phyloP scores from a whole-genome alignment of 64 coral and sea anemone genomes.

The Montipora foliosa region DNA sequence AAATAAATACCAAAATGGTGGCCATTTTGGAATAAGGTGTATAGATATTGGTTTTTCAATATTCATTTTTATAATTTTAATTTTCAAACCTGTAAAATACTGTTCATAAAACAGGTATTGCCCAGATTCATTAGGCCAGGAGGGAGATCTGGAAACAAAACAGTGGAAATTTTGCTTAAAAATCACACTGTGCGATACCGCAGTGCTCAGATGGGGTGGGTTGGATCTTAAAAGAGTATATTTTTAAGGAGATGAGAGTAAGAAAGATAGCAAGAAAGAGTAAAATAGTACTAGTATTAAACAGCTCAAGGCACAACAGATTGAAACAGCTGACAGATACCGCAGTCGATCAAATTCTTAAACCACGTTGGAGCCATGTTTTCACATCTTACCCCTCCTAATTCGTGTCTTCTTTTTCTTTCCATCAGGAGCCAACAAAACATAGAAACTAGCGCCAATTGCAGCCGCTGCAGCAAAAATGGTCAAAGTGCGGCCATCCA shows the following conservation, averaged over 20 bases:
- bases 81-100: slow-evolving; percentile 87
- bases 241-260: no score
- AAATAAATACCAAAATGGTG: no score
- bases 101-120: slow-evolving; percentile 97
- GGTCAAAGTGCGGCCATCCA: slow-evolving; percentile 64
- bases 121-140: slow-evolving; percentile 90
- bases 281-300: no score
- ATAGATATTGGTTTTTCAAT: no score
- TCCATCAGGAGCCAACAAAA: slow-evolving; percentile 71
- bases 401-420: slow-evolving; percentile 36
- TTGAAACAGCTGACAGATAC: neutral
- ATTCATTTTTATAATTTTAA: neutral
- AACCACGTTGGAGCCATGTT: neutral
- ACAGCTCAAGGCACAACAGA: neutral
- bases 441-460: slow-evolving; percentile 83
- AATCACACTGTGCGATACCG: neutral
- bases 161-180: neutral
- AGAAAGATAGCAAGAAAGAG: no score
- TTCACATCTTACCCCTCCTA: slow-evolving; percentile 48
- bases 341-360: no score
- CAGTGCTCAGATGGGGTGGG: neutral
- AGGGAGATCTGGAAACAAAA: slow-evolving; percentile 32
- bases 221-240: neutral
- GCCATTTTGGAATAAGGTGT: neutral
- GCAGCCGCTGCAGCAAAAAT: slow-evolving; percentile 73